A percentile compares a stretch with the other conserved stretches of the same genome.
phyloP scores from a whole-genome alignment of 1,140 invertebrate genomes.

The Trichonephila clavata region DNA sequence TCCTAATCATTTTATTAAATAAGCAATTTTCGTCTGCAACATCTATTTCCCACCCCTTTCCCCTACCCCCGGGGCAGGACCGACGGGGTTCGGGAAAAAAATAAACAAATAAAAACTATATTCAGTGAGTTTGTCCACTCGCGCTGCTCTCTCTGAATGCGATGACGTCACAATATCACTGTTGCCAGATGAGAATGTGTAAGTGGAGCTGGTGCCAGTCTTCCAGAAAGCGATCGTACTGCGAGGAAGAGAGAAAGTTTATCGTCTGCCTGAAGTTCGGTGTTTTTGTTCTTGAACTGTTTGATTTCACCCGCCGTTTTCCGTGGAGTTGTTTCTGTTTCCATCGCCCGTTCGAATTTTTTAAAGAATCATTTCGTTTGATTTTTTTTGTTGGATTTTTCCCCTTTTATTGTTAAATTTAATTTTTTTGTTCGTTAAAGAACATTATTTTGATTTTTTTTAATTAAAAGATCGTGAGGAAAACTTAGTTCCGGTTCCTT shows the following conservation, averaged over 20 bases:
- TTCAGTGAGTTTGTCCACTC: conserved; percentile 47
- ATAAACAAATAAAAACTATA: conserved; percentile 36
- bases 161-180: conserved; percentile 60
- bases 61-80: conserved; percentile 36
- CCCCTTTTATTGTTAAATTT: not conserved
- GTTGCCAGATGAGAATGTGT: conserved; percentile 58
- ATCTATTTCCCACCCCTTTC: conserved; percentile 5
- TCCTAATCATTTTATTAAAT: conserved; percentile 65
- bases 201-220: conserved; percentile 48
- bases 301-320: not conserved
- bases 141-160: conserved; percentile 21
- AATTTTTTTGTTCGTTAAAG: not conserved
- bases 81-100: conserved; percentile 2
- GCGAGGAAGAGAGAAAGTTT: conserved; percentile 52
- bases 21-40: conserved; percentile 42
- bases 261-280: conserved; percentile 51
- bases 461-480: not conserved
- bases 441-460: not conserved
- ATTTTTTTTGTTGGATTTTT: not conserved
- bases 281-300: conserved; percentile 39
- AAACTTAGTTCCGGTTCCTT: conserved; percentile 26
- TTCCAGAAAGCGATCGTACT: conserved; percentile 60
- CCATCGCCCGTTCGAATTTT: not conserved
- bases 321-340: not conserved
- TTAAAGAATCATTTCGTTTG: not conserved